Base-by-base conservation (phyloP, 2,888 invertebrate species). In the Sinodicranocentrus sp. region DNA sequence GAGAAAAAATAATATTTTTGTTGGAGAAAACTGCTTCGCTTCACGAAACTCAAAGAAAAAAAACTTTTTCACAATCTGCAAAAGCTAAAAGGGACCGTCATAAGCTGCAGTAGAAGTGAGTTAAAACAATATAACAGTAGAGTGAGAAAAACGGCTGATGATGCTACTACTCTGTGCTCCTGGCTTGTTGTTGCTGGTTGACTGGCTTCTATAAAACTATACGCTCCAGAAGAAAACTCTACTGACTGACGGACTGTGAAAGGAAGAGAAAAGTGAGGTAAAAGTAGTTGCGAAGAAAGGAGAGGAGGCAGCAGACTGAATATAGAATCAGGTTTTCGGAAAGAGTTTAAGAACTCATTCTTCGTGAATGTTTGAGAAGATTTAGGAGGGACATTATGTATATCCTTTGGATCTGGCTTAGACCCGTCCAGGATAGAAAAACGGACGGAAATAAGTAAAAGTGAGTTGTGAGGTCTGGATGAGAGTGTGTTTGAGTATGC, bases 331-430 rank as follows among this genome's bases (percentile, higher is more conserved):
- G 23, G 19, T 39, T 78, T 78, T 68, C 61, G 28, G 52, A 79
- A 79, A 52, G 78, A 79, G 78, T 79, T 79, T 79, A 70, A 39
- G 78, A 71, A 71, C 70, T 71, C 71, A 79, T 79, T 71, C 78
- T 79, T 71, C 71, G 63, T 71, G 67, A 79, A 79, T 71, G 78
- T 48, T 70, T 68, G 70, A 63, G 80, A 80, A 80, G 80, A 80
- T 80, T 80, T 80, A 80, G 65, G 52, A 72, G 61, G 57, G 72
- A 80, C 80, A 72, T 80, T 80, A 80, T 54, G 57, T 80, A 72
- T 80, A 80, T 72, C 67, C 80, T 80, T 23, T 61, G 63, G 80
- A 72, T 65, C 65, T 57, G 65, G 43, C 33, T 57, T 21, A 57
- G 15, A n/a, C 23, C 48, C 52, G 23, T 73, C 8, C 63, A 52